Conservation (phyloP, 1,140 invertebrate genomes). For the Drosophila lacertosa region DNA sequence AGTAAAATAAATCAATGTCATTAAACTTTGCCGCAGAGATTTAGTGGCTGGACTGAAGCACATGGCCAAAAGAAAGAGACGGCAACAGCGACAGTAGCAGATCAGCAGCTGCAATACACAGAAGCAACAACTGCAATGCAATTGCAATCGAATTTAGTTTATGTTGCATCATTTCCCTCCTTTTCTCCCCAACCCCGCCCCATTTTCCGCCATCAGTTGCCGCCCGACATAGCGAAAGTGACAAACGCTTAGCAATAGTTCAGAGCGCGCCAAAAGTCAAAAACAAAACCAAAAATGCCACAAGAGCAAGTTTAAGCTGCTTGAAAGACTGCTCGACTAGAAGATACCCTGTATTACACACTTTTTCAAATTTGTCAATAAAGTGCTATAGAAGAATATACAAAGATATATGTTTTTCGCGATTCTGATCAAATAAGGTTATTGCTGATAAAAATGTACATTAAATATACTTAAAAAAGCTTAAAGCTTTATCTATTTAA, state of each 20-base stretch:
- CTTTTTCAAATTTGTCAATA: too few species aligned
- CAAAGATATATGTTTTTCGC: too few species aligned
- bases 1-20: constrained; percentile 83
- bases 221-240: constrained; percentile 37
- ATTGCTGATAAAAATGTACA: too few species aligned
- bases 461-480: too few species aligned
- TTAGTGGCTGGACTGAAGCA: constrained; percentile 42
- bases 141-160: constrained; percentile 55
- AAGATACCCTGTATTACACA: background rate
- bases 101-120: constrained; percentile 9
- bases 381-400: too few species aligned
- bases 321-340: background rate
- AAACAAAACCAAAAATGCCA: constrained; percentile 31
- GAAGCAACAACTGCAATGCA: background rate
- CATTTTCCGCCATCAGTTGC: background rate
- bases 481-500: too few species aligned
- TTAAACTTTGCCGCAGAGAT: constrained; percentile 73
- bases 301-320: background rate
- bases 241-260: constrained; percentile 71
- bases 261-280: constrained; percentile 64
- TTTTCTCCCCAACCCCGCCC: background rate
- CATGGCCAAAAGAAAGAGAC: background rate
- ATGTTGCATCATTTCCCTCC: constrained; percentile 19
- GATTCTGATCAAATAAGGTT: too few species aligned
- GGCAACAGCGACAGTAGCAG: constrained; percentile 7